Evolutionary conservation across 1,140 invertebrate species (phyloP).

Genomic region (Bilobella aurantiaca): DNA sequence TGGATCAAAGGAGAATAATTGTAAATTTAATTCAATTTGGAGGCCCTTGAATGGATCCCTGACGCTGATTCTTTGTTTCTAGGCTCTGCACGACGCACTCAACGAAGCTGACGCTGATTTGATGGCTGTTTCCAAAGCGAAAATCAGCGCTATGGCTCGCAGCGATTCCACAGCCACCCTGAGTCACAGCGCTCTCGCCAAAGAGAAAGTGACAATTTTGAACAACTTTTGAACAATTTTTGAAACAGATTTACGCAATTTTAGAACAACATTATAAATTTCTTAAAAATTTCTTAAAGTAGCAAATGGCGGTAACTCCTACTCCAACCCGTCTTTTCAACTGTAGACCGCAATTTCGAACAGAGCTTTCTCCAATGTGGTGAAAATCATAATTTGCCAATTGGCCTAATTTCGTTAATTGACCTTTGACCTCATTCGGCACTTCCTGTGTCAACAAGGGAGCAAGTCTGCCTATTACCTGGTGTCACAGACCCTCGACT

Average conservation of each 20-base stretch:
- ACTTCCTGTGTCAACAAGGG: slow-evolving; percentile 85
- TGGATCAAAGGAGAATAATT: too few species aligned
- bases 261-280: too few species aligned
- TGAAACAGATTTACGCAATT: too few species aligned
- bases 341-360: slow-evolving; percentile 28
- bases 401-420: background rate
- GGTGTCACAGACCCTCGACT: slow-evolving; percentile 95
- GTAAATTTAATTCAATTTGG: too few species aligned
- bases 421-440: slow-evolving; percentile 48
- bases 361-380: slow-evolving; percentile 68
- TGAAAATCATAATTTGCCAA: slow-evolving; percentile 94
- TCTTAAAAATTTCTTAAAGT: background rate
- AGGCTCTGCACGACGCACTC: slow-evolving; percentile 32
- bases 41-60: too few species aligned
- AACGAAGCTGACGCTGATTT: slow-evolving; percentile 31
- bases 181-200: slow-evolving; percentile 25
- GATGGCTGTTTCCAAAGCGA: slow-evolving; percentile 28
- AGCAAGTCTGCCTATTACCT: slow-evolving; percentile 95
- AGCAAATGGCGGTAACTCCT: slow-evolving; percentile 7
- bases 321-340: background rate
- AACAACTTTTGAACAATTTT: background rate
- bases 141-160: slow-evolving; percentile 34
- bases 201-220: slow-evolving; percentile 10
- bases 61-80: background rate
- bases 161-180: slow-evolving; percentile 32